Percentiles rank a stretch among this genome's conserved stretches.
These are phyloP conservation scores for Clarias magur DNA, from an alignment of 2,113 vertebrate species.

Conservation along the genomic window DNA sequence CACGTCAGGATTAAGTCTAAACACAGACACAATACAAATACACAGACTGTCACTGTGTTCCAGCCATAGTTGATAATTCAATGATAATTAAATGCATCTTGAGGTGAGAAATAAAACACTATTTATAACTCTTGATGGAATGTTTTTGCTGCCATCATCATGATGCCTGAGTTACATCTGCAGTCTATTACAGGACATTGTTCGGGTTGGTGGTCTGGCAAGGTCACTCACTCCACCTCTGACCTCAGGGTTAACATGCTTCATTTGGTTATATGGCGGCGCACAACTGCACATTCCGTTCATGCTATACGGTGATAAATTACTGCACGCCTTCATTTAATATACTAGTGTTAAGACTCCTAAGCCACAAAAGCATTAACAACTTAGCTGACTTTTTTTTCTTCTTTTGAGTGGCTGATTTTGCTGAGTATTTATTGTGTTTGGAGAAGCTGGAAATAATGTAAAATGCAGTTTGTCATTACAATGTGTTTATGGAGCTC, in stretches of 20 bases:
- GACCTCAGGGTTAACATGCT: background rate
- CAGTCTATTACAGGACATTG: background rate
- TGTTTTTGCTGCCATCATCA: background rate
- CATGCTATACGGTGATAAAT: slow-evolving; percentile 5
- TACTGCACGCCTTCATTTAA: slow-evolving; percentile 17
- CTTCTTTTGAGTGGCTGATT: slow-evolving; percentile 6
- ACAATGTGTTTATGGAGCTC: slow-evolving; percentile 22
- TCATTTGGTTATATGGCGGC: background rate
- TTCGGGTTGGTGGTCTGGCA: background rate
- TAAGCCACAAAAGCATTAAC: slow-evolving; percentile 6
- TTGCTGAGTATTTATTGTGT: slow-evolving; percentile 1
- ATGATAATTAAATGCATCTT: background rate
- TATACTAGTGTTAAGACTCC: background rate
- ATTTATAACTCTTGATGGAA: background rate
- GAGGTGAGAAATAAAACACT: background rate
- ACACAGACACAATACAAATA: background rate
- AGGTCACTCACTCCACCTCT: background rate
- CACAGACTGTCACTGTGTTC: background rate
- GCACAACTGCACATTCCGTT: background rate
- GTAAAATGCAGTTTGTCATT: slow-evolving; percentile 20
- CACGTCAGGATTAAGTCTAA: background rate
- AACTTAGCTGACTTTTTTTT: background rate
- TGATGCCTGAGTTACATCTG: background rate
- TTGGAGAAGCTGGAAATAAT: slow-evolving; percentile 31
- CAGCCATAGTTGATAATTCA: background rate